Evolutionary conservation across 2,113 vertebrate species (phyloP).

Genomic region (Gallinago jamesoni): DNA sequence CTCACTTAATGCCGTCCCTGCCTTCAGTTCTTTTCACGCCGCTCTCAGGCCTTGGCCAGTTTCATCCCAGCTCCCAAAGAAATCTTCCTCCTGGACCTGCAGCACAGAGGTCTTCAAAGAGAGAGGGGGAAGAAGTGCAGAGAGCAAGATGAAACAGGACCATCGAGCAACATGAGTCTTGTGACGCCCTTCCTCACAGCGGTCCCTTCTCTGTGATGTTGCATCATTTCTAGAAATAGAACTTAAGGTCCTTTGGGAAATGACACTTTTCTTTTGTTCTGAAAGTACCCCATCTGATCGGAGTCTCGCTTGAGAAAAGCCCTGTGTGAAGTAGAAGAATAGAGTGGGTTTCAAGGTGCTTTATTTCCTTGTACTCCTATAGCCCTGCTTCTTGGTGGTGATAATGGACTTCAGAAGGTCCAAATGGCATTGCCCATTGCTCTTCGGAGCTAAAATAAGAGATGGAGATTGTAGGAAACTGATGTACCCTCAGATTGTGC

Average conservation of each 20-base stretch:
- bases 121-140: background rate
- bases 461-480: background rate
- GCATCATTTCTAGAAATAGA: constrained; percentile 30
- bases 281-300: background rate
- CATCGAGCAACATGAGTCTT: background rate
- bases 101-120: background rate
- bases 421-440: background rate
- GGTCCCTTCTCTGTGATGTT: background rate
- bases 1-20: background rate
- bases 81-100: too few species aligned
- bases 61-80: too few species aligned
- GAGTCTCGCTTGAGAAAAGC: background rate
- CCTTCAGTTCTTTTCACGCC: background rate
- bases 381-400: background rate
- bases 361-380: background rate
- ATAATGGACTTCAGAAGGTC: background rate
- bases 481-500: rapidly evolving
- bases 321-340: background rate
- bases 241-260: background rate
- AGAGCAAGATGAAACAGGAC: background rate
- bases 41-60: too few species aligned
- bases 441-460: background rate
- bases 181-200: background rate
- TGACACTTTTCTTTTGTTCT: background rate
- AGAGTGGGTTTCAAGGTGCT: background rate